Base-by-base conservation (phyloP, 2,113 vertebrate species). In the Hyperoodon ampullatus region DNA sequence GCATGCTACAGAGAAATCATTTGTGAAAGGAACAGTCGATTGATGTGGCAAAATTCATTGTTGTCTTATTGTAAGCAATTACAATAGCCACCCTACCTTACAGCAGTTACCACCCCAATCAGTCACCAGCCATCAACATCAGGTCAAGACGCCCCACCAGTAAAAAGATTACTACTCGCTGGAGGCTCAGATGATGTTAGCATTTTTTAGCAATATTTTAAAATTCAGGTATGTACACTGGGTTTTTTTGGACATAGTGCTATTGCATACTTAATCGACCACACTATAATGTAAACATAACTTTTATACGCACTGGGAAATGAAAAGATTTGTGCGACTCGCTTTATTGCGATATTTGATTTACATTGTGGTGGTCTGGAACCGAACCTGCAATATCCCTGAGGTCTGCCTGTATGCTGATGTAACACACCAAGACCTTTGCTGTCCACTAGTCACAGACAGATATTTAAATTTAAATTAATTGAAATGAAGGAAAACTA, bases 401-500 rank as follows among this genome's bases (percentile, higher is more conserved):
- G 50, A 35, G 50, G 12, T 35, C 12, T 80, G 21, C 21, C 50
- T 26, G 50, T 80, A n/a, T 80, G 53, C 35, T n/a, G 21, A 35
- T 58, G 33, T 35, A n/a, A 26, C 1, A 24, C 1, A 88, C 42
- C 2, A 53, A 63, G 6, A 35, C 5, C 16, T 85, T 19, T 70
- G 33, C 42, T 89, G 60, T 81, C 60, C 9, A 18, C 6, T n/a
- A 39, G 72, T 30, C 55, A 68, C 30, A 12, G 8, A 24, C 30
- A 58, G 24, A 13, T 68, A 28, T 55, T 87, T 50, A 81, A 33
- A 86, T 81, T 90, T 71, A 83, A 90, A 70, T 72, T 44, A 83
- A 94, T 71, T 87, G 58, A 78, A 78, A 70, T 58, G 8, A 61
- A 92, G 35, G 85, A 82, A 85, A 91, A 84, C 71, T 58, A 82